Evolutionary conservation across 2,888 invertebrate species (phyloP), one percentile per base, ranked within the genome.

Genomic region (Gerris lacustris): DNA sequence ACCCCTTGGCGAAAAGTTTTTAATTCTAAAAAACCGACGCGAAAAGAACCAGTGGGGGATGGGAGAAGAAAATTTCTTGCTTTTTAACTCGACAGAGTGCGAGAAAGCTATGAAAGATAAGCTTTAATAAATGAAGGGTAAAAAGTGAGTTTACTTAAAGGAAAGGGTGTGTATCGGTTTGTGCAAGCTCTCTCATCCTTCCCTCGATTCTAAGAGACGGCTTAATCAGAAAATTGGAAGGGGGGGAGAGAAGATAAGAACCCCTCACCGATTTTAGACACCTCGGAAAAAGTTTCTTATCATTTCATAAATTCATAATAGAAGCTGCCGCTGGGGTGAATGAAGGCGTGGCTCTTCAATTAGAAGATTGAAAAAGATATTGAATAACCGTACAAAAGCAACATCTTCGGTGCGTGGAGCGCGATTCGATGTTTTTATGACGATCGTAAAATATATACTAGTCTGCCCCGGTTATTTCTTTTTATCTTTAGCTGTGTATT

Each of bases 281-380:
- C 55, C 55, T 55, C 55, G 15, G 15, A 55, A 55, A 55, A 15
- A 11, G 9, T 55, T 55, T 55, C 70, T 74, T 74, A 74, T 74
- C 74, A 72, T 73, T 74, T 74, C 74, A 74, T 74, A 74, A 74
- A 74, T 74, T 71, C 73, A 74, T 74, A 74, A 74, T 73, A 68
- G 71, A 47, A 62, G 45, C 18, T 66, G 66, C 68, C 62, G 55
- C 17, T 64, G 63, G 15, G 64, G 6, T 5, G 64, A 66, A 17
- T 17, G 17, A 15, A 31, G 68, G 55, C 55, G 55, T 55, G 55
- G 55, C 55, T 15, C 55, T 55, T 55, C 55, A 55, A 55, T 55
- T 55, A 55, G 55, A 55, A 4, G 55, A 55, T 55, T 55, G 55
- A 55, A 55, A 55, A 55, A 55, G 55, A 55, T 55, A 55, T 55